Base-by-base conservation (phyloP, 1,140 invertebrate genomes). In the Drosophila simulans region DNA sequence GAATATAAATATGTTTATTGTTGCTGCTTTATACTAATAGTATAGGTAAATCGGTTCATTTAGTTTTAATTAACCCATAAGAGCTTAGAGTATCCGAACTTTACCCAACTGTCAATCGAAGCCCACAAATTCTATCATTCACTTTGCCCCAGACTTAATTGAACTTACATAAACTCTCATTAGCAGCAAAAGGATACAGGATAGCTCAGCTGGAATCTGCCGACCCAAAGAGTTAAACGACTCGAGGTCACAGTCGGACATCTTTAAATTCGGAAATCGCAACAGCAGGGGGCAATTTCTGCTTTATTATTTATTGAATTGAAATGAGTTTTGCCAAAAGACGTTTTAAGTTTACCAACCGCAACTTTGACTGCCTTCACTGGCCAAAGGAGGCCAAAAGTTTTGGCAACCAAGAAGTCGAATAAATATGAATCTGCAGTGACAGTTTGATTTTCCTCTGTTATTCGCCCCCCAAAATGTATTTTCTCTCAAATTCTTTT, bases 281-380 rank as follows among this genome's bases (percentile, higher is more conserved):
- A 39, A 34, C 25, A 48, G 37, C 40, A 31, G 8, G 45, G 25
- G 8, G 45, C 34, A 34, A 15, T 40, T 17, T 55, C 72, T 59
- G 17, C 52, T 77, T 37, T 56, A 62, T 60, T 77, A 75, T 77
- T 77, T 77, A 77, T 77, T 77, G 73, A 77, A 77, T 62, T 34
- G 56, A 77, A 77, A 69, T 60, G 51, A 77, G 73, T 40, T 59
- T 68, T 17, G 13, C 43, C 56, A 46, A 49, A 70, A 58, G 27
- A 49, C 39, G 27, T 77, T 77, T 51, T 35, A 62, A 60, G 63
- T 76, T 76, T 58, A 52, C 5, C 40, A 27, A 35, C 54, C 37
- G 37, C 42, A 74, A 73, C 57, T 74, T 63, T 49, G 63, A 49
- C 58, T 64, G 45, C 58, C 35, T 42, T 25, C 15, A 64, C 20